Base-by-base conservation (phyloP, 2,113 vertebrate species). In the Leucopternis melanops region DNA sequence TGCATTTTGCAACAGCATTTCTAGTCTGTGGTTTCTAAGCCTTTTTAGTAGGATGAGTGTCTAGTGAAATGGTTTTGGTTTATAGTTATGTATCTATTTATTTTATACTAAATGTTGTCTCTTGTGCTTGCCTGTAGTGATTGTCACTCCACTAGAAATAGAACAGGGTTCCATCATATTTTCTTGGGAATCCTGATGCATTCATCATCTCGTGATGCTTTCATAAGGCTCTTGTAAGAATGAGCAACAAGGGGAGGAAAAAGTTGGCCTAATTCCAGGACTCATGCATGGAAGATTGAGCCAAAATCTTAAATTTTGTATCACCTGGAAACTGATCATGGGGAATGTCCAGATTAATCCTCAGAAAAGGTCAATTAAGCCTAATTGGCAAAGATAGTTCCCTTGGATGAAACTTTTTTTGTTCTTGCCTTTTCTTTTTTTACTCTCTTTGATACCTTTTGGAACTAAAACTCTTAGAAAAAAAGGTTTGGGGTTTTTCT, bases 161-260 rank as follows among this genome's bases (percentile, higher is more conserved):
- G 8, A 71, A 9, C 0, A 0, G 12, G 9, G 20, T 91, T 91
- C 72, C 8, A 25, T 44, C 8, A 1, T 52, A 3, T 61, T 82
- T 86, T 92, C 27, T 23, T 70, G 71, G 31, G 36, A 81, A 65
- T 88, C 58, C 27, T 47, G 67, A 36, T 69, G 23, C 6, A 16
- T 69, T 72, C 31, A 31, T 91, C 10, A 5, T 59, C 71, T 87
- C 0, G 1, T 72, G 47, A 45, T 81, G 77, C 52, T 71, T 89
- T 83, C 23, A 12, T 49, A 88, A 82, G 27, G 49, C 14, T 69
- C 16, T 57, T 72, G 49, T 63, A 69, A 84, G 54, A 89, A 80
- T 63, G 18, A 66, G 42, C 44, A 70, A 61, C 9, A 13, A 29
- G 34, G 9, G 29, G 31, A 8, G 31, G 34, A 71, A 71, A 47